Percentiles rank a stretch among this genome's conserved stretches.
phyloP scores from a whole-genome alignment of 2,797 vertebrate genomes.

The Geotrypetes seraphini region DNA sequence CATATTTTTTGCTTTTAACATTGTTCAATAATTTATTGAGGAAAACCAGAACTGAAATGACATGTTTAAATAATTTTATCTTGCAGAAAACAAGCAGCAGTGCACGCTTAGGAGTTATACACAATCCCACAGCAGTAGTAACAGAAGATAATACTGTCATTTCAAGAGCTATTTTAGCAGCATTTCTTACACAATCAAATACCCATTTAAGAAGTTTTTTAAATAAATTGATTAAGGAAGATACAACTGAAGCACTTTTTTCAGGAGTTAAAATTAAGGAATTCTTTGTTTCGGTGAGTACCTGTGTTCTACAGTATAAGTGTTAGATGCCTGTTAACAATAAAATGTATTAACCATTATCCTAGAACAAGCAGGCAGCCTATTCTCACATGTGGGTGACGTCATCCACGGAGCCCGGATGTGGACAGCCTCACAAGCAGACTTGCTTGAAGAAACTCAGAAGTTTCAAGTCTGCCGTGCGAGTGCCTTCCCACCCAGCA shows the following conservation, averaged over 20 bases:
- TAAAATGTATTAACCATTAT: background rate
- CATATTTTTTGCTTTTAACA: too few relatives aligned
- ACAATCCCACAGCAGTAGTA: constrained; percentile 78
- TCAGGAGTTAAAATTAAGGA: constrained; percentile 76
- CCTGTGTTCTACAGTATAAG: background rate
- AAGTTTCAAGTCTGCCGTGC: too few relatives aligned
- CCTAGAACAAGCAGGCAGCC: too few relatives aligned
- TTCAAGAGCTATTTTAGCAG: constrained; percentile 78
- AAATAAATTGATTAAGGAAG: constrained; percentile 70
- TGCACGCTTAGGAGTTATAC: constrained; percentile 76
- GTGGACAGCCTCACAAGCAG: too few relatives aligned
- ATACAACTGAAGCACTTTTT: constrained; percentile 66
- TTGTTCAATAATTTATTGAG: too few relatives aligned
- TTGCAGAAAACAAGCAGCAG: constrained; percentile 71
- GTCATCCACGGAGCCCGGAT: too few relatives aligned
- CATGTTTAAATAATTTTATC: too few relatives aligned
- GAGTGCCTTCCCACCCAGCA: too few relatives aligned
- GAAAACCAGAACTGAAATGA: too few relatives aligned
- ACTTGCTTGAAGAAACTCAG: too few relatives aligned
- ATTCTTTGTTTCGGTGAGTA: constrained; percentile 68
- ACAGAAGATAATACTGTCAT: constrained; percentile 72
- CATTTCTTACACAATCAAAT: constrained; percentile 81
- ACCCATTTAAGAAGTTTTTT: constrained; percentile 68
- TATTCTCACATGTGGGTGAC: too few relatives aligned
- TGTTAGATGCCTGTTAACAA: background rate